These are phyloP conservation scores for Octomys mimax DNA, from an alignment of 2,797 vertebrate species.

Conservation along the genomic window DNA sequence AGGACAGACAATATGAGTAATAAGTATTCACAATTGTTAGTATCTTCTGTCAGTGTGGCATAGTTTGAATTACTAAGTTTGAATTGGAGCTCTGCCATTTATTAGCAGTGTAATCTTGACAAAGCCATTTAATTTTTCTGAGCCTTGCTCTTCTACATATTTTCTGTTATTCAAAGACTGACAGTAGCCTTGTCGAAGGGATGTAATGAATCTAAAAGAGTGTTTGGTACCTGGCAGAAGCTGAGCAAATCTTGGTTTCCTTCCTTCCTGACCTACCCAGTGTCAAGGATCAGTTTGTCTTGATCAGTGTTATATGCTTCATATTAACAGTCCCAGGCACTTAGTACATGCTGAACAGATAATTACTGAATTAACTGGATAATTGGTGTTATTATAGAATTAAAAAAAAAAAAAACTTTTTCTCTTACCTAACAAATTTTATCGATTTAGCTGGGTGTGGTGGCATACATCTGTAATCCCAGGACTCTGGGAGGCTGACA, in stretches of 20 bases:
- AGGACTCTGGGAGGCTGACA: neutral
- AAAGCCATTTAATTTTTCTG: slow-evolving; percentile 33
- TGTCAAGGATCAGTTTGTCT: slow-evolving; percentile 5
- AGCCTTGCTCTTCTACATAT: neutral
- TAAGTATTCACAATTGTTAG: slow-evolving; percentile 38
- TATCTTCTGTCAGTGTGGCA: slow-evolving; percentile 6
- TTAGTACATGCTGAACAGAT: neutral
- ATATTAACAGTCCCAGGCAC: neutral
- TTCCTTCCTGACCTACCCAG: slow-evolving; percentile 20
- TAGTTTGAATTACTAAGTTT: slow-evolving; percentile 3
- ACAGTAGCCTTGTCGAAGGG: neutral
- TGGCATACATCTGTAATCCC: neutral
- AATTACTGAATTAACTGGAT: slow-evolving; percentile 11
- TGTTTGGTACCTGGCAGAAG: neutral
- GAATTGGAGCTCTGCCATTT: slow-evolving; percentile 23
- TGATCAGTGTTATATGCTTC: neutral
- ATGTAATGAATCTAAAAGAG: neutral
- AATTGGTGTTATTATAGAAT: neutral
- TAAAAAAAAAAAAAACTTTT: neutral
- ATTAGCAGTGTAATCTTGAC: slow-evolving; percentile 22
- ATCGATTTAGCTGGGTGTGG: neutral
- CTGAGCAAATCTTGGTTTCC: slow-evolving; percentile 2
- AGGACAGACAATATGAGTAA: slow-evolving; percentile 47
- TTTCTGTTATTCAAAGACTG: neutral
- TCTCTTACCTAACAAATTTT: slow-evolving; percentile 50